Evolutionary conservation across 2,888 invertebrate genomes (phyloP).

Genomic region (Amiota mariae): DNA sequence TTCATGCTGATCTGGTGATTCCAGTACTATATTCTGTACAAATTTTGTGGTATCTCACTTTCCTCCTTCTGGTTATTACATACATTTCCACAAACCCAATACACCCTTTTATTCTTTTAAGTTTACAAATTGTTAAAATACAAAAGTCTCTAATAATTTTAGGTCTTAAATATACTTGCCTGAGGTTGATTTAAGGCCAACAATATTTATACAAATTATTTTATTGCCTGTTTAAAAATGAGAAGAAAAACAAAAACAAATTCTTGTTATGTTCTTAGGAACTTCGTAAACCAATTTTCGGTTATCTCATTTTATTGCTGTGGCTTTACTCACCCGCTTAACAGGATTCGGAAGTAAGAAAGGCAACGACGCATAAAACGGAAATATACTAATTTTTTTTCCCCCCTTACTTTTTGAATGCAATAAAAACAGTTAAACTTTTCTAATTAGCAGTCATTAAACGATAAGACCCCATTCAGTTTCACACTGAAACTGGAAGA

Average conservation of each 20-base stretch:
- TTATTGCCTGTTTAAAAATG: slow-evolving; percentile 42
- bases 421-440: slow-evolving; percentile 43
- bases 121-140: too few relatives aligned
- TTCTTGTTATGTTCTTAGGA: not conserved
- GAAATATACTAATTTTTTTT: slow-evolving; percentile 11
- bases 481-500: not conserved
- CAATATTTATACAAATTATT: slow-evolving; percentile 52
- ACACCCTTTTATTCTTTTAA: too few relatives aligned
- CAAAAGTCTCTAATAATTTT: too few relatives aligned
- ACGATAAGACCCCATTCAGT: slow-evolving; percentile 22
- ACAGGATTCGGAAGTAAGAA: not conserved
- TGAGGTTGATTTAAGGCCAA: not conserved
- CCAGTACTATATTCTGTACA: too few relatives aligned
- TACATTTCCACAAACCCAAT: too few relatives aligned
- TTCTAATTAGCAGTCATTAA: slow-evolving; percentile 50
- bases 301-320: slow-evolving; percentile 40
- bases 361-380: slow-evolving; percentile 1
- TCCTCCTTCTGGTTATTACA: too few relatives aligned
- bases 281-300: slow-evolving; percentile 50
- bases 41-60: too few relatives aligned
- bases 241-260: not conserved
- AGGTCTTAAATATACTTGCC: too few relatives aligned
- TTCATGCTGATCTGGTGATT: too few relatives aligned
- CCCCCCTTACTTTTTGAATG: not conserved
- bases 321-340: slow-evolving; percentile 23